phyloP scores from a whole-genome alignment of 1,140 invertebrate species.

The Drosophila lowei region DNA sequence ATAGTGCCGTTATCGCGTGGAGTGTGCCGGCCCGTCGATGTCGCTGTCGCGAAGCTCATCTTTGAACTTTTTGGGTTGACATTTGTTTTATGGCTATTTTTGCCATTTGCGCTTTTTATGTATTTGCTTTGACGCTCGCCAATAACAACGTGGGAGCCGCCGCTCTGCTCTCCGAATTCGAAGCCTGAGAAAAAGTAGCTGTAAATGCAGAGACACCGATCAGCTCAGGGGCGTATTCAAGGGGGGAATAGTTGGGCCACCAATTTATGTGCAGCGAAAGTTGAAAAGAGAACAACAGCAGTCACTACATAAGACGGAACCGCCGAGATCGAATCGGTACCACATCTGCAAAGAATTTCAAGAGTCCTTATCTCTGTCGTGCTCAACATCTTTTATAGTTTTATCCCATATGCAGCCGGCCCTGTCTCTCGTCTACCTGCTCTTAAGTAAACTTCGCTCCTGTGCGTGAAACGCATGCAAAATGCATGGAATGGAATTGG shows the following conservation, averaged over 20 bases:
- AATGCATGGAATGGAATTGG: constrained; percentile 1
- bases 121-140: constrained; percentile 3
- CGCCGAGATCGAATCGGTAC: too few relatives aligned
- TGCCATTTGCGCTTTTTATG: constrained; percentile 14
- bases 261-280: too few relatives aligned
- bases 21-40: constrained; percentile 20
- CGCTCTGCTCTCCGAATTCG: not conserved
- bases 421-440: constrained; percentile 34
- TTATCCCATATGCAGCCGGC: too few relatives aligned
- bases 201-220: constrained; percentile 17
- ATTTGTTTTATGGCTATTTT: constrained; percentile 37
- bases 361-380: too few relatives aligned
- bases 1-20: constrained; percentile 32
- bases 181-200: constrained; percentile 34
- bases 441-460: constrained; percentile 12
- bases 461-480: constrained; percentile 36
- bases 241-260: not conserved
- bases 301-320: not conserved
- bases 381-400: too few relatives aligned
- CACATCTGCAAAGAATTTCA: too few relatives aligned
- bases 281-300: not conserved
- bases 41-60: constrained; percentile 15
- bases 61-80: constrained; percentile 62
- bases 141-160: constrained; percentile 33
- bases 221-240: constrained; percentile 12